These are phyloP conservation scores for Apogon hyalosoma DNA, from an alignment of 2,797 vertebrate species.

Conservation along the genomic window DNA sequence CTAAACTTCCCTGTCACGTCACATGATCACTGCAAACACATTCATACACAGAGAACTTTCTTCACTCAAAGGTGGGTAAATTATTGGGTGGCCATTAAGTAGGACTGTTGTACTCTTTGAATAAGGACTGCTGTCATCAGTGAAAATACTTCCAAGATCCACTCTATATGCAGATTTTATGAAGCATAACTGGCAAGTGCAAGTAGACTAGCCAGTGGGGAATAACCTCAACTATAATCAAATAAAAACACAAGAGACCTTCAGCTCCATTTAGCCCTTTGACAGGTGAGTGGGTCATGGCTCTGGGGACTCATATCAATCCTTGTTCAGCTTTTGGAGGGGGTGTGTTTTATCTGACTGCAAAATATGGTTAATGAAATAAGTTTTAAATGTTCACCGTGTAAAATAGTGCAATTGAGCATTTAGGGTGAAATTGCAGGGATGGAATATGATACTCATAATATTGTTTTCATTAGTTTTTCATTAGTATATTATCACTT, in stretches of 20 bases:
- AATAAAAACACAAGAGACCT: constrained; percentile 65
- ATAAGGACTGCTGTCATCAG: constrained; percentile 48
- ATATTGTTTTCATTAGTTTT: too few relatives aligned
- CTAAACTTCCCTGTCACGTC: constrained; percentile 52
- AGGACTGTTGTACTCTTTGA: constrained; percentile 32
- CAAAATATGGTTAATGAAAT: too few relatives aligned
- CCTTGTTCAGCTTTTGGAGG: constrained; percentile 1
- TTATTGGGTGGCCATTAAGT: constrained; percentile 73
- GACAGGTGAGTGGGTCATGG: constrained; percentile 49
- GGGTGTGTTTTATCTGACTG: not conserved
- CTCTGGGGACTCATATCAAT: constrained; percentile 7
- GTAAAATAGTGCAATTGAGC: too few relatives aligned
- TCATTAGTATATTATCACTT: too few relatives aligned
- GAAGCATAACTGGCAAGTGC: constrained; percentile 59
- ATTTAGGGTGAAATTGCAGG: too few relatives aligned
- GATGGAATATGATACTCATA: too few relatives aligned
- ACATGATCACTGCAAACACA: constrained; percentile 35
- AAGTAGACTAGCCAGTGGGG: constrained; percentile 53
- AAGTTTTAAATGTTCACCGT: too few relatives aligned
- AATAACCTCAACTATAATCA: constrained; percentile 64
- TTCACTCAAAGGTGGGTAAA: constrained; percentile 54
- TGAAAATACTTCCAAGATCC: constrained; percentile 52
- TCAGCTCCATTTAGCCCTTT: constrained; percentile 56
- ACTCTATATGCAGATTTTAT: constrained; percentile 81
- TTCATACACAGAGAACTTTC: constrained; percentile 30